Percentiles rank a stretch among this genome's conserved stretches.
phyloP scores from a whole-genome alignment of 1,140 invertebrate species.

The Caenorhabditis latens region DNA sequence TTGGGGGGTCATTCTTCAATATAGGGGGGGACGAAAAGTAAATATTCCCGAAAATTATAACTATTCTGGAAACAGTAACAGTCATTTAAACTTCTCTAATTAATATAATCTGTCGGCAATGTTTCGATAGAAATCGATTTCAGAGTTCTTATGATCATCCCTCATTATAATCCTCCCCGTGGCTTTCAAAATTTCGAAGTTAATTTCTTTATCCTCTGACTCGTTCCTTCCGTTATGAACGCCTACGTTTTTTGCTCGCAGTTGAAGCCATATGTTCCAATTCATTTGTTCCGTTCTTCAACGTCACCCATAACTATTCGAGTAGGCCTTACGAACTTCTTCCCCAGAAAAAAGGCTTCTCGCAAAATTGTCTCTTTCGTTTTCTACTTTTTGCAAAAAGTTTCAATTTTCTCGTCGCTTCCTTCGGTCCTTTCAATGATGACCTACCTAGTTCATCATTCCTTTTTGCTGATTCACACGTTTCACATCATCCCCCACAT shows the following conservation, averaged over 20 bases:
- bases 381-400: background rate
- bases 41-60: no score
- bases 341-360: background rate
- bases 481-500: conserved; percentile 52
- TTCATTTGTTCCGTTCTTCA: background rate
- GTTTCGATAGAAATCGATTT: no score
- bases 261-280: background rate
- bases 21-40: no score
- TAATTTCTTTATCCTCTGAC: background rate
- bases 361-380: background rate
- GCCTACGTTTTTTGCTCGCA: background rate
- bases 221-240: background rate
- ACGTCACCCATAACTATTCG: background rate
- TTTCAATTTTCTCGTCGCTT: conserved; percentile 13
- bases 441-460: background rate
- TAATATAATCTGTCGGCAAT: no score
- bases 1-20: no score
- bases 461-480: conserved; percentile 26
- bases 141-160: no score
- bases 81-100: no score
- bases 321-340: background rate
- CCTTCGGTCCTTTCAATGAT: background rate
- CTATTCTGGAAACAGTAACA: no score
- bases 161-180: no score
- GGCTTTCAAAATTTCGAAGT: no score